These are phyloP conservation scores for Megalonaias nervosa DNA, from an alignment of 1,140 invertebrate species.

Conservation along the genomic window DNA sequence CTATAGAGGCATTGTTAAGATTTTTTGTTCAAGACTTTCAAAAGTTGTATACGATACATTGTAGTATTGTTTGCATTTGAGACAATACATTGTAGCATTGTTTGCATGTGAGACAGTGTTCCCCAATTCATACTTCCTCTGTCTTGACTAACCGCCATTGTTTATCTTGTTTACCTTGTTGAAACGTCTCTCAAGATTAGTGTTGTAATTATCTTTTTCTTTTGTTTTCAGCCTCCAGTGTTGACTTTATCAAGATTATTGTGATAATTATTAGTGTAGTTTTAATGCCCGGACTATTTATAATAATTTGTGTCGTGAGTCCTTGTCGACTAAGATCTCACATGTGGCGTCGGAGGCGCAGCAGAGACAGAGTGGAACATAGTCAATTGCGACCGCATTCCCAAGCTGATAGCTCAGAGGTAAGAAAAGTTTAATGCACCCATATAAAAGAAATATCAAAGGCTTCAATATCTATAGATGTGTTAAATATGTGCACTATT, in stretches of 20 bases:
- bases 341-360: slow-evolving; percentile 35
- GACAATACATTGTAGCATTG: too few species aligned
- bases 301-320: slow-evolving; percentile 39
- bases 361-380: slow-evolving; percentile 36
- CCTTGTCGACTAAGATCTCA: slow-evolving; percentile 35
- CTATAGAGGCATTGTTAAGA: too few species aligned
- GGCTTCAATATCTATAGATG: too few species aligned
- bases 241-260: slow-evolving; percentile 30
- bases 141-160: too few species aligned
- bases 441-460: too few species aligned
- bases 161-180: too few species aligned
- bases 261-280: slow-evolving; percentile 33
- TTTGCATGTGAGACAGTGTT: too few species aligned
- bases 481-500: too few species aligned
- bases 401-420: slow-evolving; percentile 20
- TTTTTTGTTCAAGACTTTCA: too few species aligned
- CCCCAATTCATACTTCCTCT: too few species aligned
- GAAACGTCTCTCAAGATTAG: not conserved
- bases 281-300: slow-evolving; percentile 37
- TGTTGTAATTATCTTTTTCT: not conserved
- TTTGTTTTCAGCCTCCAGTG: slow-evolving; percentile 9
- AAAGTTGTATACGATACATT: too few species aligned
- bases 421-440: not conserved
- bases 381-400: slow-evolving; percentile 34
- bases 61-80: too few species aligned